A percentile compares a stretch with the other conserved stretches of the same genome.
Evolutionary conservation across 2,113 vertebrate species (phyloP).

Genomic region (Eleginops maclovinus): DNA sequence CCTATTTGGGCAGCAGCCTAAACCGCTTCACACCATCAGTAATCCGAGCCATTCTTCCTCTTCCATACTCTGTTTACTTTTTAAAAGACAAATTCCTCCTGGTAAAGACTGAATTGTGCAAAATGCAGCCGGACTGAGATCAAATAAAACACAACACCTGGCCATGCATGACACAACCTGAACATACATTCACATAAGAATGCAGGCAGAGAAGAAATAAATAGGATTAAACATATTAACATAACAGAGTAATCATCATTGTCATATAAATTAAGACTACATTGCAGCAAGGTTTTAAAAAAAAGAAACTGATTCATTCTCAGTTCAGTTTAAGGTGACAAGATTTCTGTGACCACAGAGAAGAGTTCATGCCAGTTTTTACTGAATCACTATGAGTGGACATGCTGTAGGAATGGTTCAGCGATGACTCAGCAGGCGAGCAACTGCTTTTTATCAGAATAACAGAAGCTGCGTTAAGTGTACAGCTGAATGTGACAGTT

Average conservation of each 20-base stretch:
- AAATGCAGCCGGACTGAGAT: slow-evolving; percentile 73
- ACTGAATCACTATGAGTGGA: slow-evolving; percentile 64
- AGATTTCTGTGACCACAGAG: slow-evolving; percentile 55
- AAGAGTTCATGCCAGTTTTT: slow-evolving; percentile 68
- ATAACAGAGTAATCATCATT: slow-evolving; percentile 68
- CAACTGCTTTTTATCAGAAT: slow-evolving; percentile 35
- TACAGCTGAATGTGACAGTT: slow-evolving; percentile 42
- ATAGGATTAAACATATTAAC: slow-evolving; percentile 92
- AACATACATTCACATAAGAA: slow-evolving; percentile 78
- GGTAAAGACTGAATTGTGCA: slow-evolving; percentile 87
- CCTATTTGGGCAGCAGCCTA: slow-evolving; percentile 28
- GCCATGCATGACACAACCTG: slow-evolving; percentile 77
- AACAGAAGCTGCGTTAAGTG: slow-evolving; percentile 56
- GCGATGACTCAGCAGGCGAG: slow-evolving; percentile 54
- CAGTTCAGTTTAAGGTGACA: slow-evolving; percentile 74
- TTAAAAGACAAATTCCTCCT: slow-evolving; percentile 61
- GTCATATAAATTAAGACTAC: slow-evolving; percentile 82
- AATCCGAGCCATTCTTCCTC: slow-evolving; percentile 75
- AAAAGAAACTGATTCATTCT: slow-evolving; percentile 58
- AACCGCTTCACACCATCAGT: slow-evolving; percentile 48
- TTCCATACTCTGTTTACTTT: slow-evolving; percentile 44
- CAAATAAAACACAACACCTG: slow-evolving; percentile 67
- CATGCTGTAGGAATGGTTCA: slow-evolving; percentile 62
- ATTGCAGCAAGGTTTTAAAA: slow-evolving; percentile 71
- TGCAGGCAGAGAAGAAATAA: slow-evolving; percentile 92